These are phyloP conservation scores for Karalla daura DNA, from an alignment of 2,797 vertebrate genomes.

Conservation along the genomic window DNA sequence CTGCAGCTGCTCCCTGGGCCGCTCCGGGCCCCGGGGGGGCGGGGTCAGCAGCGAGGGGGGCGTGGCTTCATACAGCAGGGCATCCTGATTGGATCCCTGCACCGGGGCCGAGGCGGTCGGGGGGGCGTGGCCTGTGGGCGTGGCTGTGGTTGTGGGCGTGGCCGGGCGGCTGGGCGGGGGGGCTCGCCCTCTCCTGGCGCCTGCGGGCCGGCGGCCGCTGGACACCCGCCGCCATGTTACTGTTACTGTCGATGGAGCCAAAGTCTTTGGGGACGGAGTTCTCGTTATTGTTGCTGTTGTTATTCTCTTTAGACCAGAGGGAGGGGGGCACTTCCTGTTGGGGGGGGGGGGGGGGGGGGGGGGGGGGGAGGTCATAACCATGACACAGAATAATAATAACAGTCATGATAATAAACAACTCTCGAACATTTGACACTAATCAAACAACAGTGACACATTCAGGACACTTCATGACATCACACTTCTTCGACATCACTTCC, in stretches of 20 bases:
- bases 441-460: too few relatives aligned
- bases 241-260: conserved; percentile 92
- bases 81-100: conserved; percentile 45
- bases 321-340: conserved; percentile 87
- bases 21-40: conserved; percentile 77
- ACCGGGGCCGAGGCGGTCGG: not conserved
- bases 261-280: conserved; percentile 98
- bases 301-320: conserved; percentile 92
- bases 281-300: conserved; percentile 95
- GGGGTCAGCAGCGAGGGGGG: conserved; percentile 49
- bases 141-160: conserved; percentile 42
- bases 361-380: not conserved
- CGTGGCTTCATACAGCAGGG: conserved; percentile 44
- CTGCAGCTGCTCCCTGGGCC: conserved; percentile 81
- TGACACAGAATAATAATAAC: too few relatives aligned
- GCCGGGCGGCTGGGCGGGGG: not conserved
- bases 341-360: not conserved
- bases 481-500: not conserved
- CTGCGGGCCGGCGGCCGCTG: conserved; percentile 39
- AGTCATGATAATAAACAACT: too few relatives aligned
- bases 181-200: conserved; percentile 81
- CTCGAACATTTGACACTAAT: too few relatives aligned
- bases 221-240: conserved; percentile 91
- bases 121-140: conserved; percentile 21
- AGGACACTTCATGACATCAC: too few relatives aligned